Base-by-base conservation (phyloP, 2,797 vertebrate species). In the Streptopelia turtur region DNA sequence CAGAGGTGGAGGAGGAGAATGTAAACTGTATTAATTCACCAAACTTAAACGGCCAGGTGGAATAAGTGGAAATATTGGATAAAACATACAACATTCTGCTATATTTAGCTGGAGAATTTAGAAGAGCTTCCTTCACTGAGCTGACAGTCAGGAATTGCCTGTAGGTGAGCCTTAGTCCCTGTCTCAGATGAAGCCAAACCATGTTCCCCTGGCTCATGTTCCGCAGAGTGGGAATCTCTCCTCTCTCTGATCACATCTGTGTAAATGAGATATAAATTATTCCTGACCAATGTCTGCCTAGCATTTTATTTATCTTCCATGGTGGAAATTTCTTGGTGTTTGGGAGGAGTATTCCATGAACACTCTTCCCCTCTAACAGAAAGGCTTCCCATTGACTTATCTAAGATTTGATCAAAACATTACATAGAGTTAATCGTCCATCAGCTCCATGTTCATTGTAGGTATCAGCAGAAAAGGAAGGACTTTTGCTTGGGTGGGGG, bases 141-240 rank as follows among this genome's bases (percentile, higher is more conserved):
- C 33, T 53, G 21, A 25, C 15, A 80, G 41, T 16, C 28, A 37
- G 53, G 49, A 71, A 61, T 25, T 83, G 9, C 8, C 18, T 35
- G 21, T 13, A 60, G 56, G 22, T 85, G n/a, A 72, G 9, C 33
- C 13, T 1, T 55, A 6, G 2, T 35, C 39, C 6, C 1, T 24
- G 11, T 11, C 39, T 83, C 55, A 86, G 24, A 22, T 4, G 2
- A 5, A 91, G 53, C 3, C 56, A 70, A 84, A 33, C 0, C 0
- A 5, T 17, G 11, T 28, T 31, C 43, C 30, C 6, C 3, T 3
- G 41, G 8, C 17, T 83, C 37, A 4, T 12, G 23, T 56, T 56
- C 28, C 24, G 27, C 24, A 24, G 31, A 65, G 59, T 0, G 0
- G 21, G 12, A 57, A 22, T 5, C 2, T 56, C 33, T 80, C 24